Percentiles rank a stretch among this genome's conserved stretches.
Conservation (phyloP, 2,113 vertebrate genomes). For the Barnardius zonarius region DNA sequence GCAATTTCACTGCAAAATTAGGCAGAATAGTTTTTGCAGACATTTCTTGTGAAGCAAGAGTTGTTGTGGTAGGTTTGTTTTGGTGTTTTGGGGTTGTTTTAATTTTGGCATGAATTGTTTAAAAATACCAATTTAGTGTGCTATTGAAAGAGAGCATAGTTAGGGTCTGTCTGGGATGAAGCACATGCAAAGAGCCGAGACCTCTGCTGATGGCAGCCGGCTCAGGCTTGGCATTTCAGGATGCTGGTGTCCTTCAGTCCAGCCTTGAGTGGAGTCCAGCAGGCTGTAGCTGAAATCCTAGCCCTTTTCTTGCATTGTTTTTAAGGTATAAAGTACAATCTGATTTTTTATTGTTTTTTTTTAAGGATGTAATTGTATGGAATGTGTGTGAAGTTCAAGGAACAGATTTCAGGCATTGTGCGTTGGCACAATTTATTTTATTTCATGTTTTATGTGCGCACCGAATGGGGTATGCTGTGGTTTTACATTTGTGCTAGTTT, state of each 20-base stretch:
- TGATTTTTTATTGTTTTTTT: not conserved
- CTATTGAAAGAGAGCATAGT: not conserved
- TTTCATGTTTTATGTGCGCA: not conserved
- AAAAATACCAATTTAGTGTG: not conserved
- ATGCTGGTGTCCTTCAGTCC: not conserved
- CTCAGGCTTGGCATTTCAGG: not conserved
- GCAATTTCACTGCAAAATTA: not conserved
- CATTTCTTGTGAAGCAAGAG: not conserved
- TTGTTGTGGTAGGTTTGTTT: not conserved
- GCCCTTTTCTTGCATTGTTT: not conserved
- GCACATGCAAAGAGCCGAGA: not conserved
- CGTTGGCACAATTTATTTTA: not conserved
- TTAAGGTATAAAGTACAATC: not conserved
- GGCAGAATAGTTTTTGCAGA: not conserved
- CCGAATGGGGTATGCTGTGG: accelerated
- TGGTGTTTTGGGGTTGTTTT: not conserved
- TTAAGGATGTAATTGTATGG: not conserved
- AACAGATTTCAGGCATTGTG: not conserved
- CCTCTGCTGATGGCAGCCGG: not conserved
- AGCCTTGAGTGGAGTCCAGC: not conserved
- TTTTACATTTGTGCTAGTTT: not conserved
- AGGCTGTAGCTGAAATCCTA: not conserved
- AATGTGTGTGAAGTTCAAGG: not conserved
- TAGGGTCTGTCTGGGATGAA: not conserved
- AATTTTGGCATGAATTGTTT: not conserved